Evolutionary conservation across 2,888 invertebrate genomes (phyloP).

Genomic region (Leucophenga maculata): DNA sequence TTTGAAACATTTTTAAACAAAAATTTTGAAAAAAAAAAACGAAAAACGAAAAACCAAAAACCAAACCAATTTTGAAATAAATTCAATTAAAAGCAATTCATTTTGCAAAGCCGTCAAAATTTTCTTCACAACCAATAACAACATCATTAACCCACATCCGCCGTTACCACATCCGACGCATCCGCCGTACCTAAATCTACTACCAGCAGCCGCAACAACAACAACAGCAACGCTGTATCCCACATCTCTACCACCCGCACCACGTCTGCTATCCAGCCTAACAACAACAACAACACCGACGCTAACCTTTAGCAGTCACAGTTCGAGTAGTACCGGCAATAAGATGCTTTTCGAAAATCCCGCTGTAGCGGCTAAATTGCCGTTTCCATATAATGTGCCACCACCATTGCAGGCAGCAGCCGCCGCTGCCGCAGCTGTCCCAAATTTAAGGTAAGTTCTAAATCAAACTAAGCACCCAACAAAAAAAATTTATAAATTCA

Average conservation of each 20-base stretch:
- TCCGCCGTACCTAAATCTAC: slow-evolving; percentile 2
- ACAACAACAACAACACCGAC: slow-evolving; percentile 37
- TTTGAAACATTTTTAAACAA: neutral
- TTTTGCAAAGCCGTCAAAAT: slow-evolving; percentile 55
- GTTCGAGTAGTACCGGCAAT: slow-evolving; percentile 42
- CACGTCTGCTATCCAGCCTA: slow-evolving; percentile 37
- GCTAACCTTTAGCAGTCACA: slow-evolving; percentile 29
- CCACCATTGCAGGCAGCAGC: slow-evolving; percentile 76
- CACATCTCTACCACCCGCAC: slow-evolving; percentile 44
- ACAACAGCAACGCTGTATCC: slow-evolving; percentile 18
- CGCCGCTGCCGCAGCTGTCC: slow-evolving; percentile 70
- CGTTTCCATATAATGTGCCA: slow-evolving; percentile 81
- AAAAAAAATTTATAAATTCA: too few species aligned
- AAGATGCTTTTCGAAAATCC: slow-evolving; percentile 83
- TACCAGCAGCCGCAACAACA: slow-evolving; percentile 13
- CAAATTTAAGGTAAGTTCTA: slow-evolving; percentile 71
- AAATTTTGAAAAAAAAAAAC: slow-evolving; percentile 18
- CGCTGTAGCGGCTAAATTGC: slow-evolving; percentile 77
- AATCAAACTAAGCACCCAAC: neutral
- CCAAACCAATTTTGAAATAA: neutral
- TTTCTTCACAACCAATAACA: slow-evolving; percentile 43
- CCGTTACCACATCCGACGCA: neutral
- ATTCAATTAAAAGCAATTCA: slow-evolving; percentile 5
- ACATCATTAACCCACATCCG: slow-evolving; percentile 3
- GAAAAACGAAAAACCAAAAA: slow-evolving; percentile 5